These are phyloP conservation scores for Spisula solida DNA, from an alignment of 2,888 invertebrate genomes.

Conservation along the genomic window DNA sequence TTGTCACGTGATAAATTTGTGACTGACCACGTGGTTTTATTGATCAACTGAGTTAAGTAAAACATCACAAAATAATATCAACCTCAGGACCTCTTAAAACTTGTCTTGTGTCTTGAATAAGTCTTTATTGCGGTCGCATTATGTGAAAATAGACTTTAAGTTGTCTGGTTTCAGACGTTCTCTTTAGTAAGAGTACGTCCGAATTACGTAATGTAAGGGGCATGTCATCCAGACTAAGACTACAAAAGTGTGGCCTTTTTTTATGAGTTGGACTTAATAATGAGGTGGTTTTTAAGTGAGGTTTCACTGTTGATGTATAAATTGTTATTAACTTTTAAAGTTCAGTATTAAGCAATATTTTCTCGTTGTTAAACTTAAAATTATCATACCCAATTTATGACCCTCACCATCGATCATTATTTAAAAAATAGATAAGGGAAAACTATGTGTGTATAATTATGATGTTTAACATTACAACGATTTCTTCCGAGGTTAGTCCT, in stretches of 20 bases:
- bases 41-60: not conserved
- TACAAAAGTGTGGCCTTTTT: too few species aligned
- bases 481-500: not conserved
- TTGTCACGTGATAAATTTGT: not conserved
- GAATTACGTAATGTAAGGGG: too few species aligned
- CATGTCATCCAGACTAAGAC: too few species aligned
- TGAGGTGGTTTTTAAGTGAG: not conserved
- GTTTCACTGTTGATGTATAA: not conserved
- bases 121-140: too few species aligned
- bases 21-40: not conserved
- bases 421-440: not conserved
- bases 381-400: not conserved
- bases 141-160: too few species aligned
- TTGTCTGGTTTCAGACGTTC: too few species aligned
- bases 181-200: too few species aligned
- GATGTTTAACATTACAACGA: not conserved
- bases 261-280: not conserved
- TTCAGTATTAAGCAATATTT: conserved; percentile 26
- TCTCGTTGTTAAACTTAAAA: not conserved
- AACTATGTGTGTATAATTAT: not conserved
- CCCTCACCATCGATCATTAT: not conserved
- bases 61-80: too few species aligned
- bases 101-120: too few species aligned
- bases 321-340: not conserved
- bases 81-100: too few species aligned